These are phyloP conservation scores for Pseudomyrmex pallidus DNA, from an alignment of 1,140 invertebrate genomes.

Conservation along the genomic window DNA sequence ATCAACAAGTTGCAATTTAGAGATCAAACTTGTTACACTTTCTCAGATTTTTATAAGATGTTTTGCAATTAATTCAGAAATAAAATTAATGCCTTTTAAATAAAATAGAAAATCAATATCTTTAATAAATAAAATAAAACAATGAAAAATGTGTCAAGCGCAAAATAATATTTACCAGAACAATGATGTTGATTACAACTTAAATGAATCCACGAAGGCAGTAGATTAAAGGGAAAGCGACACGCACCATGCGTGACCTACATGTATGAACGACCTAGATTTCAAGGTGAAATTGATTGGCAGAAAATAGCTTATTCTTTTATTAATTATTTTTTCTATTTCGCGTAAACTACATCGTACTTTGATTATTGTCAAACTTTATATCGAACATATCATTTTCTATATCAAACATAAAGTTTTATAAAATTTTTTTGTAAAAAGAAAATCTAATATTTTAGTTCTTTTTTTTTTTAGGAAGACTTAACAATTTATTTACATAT, in stretches of 20 bases:
- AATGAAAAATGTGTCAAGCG: background rate
- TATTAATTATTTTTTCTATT: background rate
- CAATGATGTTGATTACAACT: conserved; percentile 19
- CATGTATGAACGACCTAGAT: conserved; percentile 39
- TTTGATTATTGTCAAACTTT: background rate
- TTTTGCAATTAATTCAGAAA: background rate
- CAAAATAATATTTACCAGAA: background rate
- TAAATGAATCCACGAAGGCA: conserved; percentile 6
- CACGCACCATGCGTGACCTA: conserved; percentile 55
- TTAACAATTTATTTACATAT: background rate
- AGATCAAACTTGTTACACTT: conserved; percentile 15
- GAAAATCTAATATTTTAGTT: background rate
- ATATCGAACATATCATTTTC: too few species aligned
- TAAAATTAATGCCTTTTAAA: background rate
- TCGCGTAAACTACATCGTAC: background rate
- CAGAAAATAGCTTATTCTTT: conserved; percentile 20
- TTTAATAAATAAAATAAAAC: background rate
- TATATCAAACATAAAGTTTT: background rate
- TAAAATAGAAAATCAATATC: background rate
- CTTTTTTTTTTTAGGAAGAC: too few species aligned
- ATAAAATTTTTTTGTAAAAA: background rate
- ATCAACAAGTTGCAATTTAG: conserved; percentile 36
- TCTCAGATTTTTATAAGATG: background rate
- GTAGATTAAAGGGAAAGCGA: conserved; percentile 10
- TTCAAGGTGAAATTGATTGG: conserved; percentile 15